Evolutionary conservation across 2,797 vertebrate species (phyloP), one percentile per base, ranked within the genome.

Genomic region (Bradypodion ventrale): DNA sequence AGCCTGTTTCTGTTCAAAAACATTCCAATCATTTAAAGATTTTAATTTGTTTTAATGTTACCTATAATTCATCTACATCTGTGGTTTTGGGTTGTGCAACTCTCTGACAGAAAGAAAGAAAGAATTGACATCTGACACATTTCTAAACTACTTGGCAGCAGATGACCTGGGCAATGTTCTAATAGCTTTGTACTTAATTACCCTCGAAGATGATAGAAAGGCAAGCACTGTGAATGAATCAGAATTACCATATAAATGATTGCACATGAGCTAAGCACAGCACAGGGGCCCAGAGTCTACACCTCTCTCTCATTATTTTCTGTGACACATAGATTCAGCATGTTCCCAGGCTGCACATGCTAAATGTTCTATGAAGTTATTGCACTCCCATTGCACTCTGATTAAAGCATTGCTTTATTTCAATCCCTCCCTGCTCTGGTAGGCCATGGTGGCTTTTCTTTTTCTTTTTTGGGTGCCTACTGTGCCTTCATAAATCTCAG

Each of bases 101-200:
- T n/a, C n/a, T n/a, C n/a, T n/a, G n/a, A n/a, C n/a, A n/a, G n/a
- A n/a, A n/a, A n/a, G n/a, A n/a, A n/a, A n/a, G n/a, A n/a, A n/a
- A n/a, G n/a, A n/a, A n/a, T n/a, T n/a, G n/a, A n/a, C n/a, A n/a
- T n/a, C n/a, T n/a, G n/a, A n/a, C n/a, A n/a, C n/a, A n/a, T n/a
- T 3, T 87, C 83, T 85, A 46, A 90, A 90, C 79, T 37, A 49
- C 42, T 49, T 78, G 35, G n/a, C 42, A 84, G 80, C 52, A 82
- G 83, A 83, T 46, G 35, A 83, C 35, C 40, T 76, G 78, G 75
- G 25, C 46, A 42, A 8, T 76, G 84, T 60, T 85, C 73, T 87
- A 27, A 63, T 88, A n/a, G 16, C 29, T 42, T 40, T 80, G 80
- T 52, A 40, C 75, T 85, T 82, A 78, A 66, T 77, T 70, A 72